These are phyloP conservation scores for Candidula unifasciata DNA, from an alignment of 2,888 invertebrate species.

Conservation along the genomic window DNA sequence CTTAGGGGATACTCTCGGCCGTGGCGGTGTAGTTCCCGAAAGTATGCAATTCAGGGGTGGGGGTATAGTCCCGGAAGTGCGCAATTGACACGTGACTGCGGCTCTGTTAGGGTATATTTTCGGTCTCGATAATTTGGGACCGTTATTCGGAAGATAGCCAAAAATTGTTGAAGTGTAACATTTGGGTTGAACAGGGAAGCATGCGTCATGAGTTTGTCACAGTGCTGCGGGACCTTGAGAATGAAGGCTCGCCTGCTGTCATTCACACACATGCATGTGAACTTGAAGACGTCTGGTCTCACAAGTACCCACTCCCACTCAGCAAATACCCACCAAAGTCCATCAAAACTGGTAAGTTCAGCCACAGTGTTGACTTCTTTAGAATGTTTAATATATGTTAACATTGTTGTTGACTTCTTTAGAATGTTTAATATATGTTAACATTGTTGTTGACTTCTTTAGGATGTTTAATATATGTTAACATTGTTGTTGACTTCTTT, in stretches of 20 bases:
- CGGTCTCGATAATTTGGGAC: too few species aligned
- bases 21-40: too few species aligned
- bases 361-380: neutral
- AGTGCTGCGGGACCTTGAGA: constrained; percentile 57
- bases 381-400: too few species aligned
- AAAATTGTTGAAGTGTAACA: neutral
- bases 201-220: constrained; percentile 63
- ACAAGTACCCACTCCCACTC: constrained; percentile 68
- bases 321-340: constrained; percentile 64
- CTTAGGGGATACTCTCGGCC: too few species aligned
- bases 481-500: too few species aligned
- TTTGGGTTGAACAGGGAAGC: constrained; percentile 24
- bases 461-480: too few species aligned
- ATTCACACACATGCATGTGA: constrained; percentile 67
- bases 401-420: neutral
- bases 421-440: neutral
- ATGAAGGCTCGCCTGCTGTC: constrained; percentile 54
- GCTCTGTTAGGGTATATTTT: too few species aligned
- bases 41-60: too few species aligned
- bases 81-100: too few species aligned
- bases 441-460: too few species aligned
- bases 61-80: too few species aligned
- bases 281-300: constrained; percentile 71
- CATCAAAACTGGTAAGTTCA: constrained; percentile 62
- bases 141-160: too few species aligned